A percentile compares a stretch with the other conserved stretches of the same genome.
Evolutionary conservation across 2,797 vertebrate species (phyloP).

Genomic region (Sebastes diaconus): DNA sequence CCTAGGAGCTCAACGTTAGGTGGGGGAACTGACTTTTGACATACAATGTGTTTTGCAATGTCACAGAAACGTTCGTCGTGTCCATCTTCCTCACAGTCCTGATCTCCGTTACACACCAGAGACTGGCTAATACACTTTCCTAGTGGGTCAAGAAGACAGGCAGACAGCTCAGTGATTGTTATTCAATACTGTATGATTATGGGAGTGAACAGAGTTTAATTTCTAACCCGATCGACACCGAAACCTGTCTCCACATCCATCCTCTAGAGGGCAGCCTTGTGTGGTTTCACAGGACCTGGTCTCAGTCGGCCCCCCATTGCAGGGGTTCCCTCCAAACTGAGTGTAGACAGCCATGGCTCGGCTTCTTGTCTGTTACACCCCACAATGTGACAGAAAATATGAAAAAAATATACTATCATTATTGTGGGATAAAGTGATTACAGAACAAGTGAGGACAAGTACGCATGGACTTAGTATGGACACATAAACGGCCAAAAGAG

Average conservation of each 20-base stretch:
- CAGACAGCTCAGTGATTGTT: neutral
- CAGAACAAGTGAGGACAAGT: too few relatives aligned
- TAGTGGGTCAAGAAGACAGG: constrained; percentile 50
- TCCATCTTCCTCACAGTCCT: constrained; percentile 91
- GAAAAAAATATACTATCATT: too few relatives aligned
- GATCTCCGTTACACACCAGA: constrained; percentile 93
- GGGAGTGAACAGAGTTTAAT: neutral
- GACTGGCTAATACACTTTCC: constrained; percentile 89
- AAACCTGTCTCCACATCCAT: constrained; percentile 90
- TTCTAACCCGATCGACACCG: constrained; percentile 89
- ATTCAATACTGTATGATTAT: neutral
- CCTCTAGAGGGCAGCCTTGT: constrained; percentile 85
- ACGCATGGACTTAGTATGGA: too few relatives aligned
- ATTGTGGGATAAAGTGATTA: too few relatives aligned
- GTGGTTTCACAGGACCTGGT: constrained; percentile 82
- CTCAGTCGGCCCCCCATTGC: constrained; percentile 78
- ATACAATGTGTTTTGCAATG: constrained; percentile 54
- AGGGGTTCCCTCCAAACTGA: constrained; percentile 87
- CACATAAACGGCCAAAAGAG: too few relatives aligned
- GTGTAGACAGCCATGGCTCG: constrained; percentile 81
- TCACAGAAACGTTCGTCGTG: constrained; percentile 86
- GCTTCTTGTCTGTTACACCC: constrained; percentile 81
- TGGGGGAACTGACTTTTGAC: constrained; percentile 73
- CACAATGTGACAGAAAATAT: neutral
- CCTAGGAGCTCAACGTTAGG: constrained; percentile 88